Evolutionary conservation across 2,888 invertebrate genomes (phyloP).

Genomic region (Trissonchulus latispiculum): DNA sequence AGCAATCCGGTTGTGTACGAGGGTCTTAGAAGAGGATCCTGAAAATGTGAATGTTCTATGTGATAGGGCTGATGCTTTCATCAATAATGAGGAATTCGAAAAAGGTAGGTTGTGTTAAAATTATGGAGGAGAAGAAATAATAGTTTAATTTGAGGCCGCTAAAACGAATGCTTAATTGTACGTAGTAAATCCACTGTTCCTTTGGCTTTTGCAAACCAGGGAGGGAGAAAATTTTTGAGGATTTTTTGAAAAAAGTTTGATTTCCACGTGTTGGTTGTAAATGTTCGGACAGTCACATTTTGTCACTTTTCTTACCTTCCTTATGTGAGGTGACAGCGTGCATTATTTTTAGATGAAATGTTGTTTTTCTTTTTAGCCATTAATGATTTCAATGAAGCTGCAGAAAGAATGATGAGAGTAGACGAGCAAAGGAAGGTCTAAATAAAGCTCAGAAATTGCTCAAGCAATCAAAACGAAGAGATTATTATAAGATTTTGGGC

Average conservation of each 20-base stretch:
- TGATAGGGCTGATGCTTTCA: constrained; percentile 81
- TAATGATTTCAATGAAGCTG: constrained; percentile 70
- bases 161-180: too few species aligned
- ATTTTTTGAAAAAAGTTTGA: not conserved
- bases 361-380: constrained; percentile 57
- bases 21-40: constrained; percentile 60
- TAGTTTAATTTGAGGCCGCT: too few species aligned
- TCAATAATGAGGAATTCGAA: constrained; percentile 78
- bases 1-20: constrained; percentile 65
- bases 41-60: constrained; percentile 68
- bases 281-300: not conserved
- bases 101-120: constrained; percentile 55
- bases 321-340: too few species aligned
- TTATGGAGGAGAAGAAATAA: too few species aligned
- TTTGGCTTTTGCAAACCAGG: too few species aligned
- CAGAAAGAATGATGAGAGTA: constrained; percentile 59
- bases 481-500: constrained; percentile 92
- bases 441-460: constrained; percentile 76
- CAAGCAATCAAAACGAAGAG: constrained; percentile 79
- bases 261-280: not conserved
- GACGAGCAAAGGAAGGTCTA: constrained; percentile 76
- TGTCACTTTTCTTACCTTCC: too few species aligned
- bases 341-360: too few species aligned
- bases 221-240: not conserved
- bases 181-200: too few species aligned